These are phyloP conservation scores for Carapus acus DNA, from an alignment of 2,797 vertebrate species.

Conservation along the genomic window DNA sequence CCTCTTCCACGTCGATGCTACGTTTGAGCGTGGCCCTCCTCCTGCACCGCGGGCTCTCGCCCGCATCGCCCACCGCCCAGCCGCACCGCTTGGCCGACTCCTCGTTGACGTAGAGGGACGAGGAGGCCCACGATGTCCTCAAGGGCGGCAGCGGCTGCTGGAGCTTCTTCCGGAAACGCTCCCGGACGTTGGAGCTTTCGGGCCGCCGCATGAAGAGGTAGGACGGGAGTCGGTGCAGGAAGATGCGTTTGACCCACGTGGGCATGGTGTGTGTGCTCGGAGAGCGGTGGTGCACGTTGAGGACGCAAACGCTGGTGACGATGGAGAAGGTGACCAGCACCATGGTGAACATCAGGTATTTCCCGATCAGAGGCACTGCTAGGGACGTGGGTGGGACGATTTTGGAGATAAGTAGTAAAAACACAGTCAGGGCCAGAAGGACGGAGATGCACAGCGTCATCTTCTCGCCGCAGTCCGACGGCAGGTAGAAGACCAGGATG, in stretches of 20 bases:
- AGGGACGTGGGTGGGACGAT: constrained; percentile 79
- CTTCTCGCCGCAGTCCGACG: constrained; percentile 80
- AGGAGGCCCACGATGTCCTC: constrained; percentile 57
- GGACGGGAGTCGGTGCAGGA: constrained; percentile 66
- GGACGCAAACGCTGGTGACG: constrained; percentile 78
- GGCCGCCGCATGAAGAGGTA: constrained; percentile 76
- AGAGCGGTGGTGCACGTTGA: constrained; percentile 78
- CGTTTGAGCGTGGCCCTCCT: constrained; percentile 66
- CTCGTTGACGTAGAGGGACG: constrained; percentile 71
- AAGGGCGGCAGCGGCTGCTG: constrained; percentile 52
- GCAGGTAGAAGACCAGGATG: constrained; percentile 79
- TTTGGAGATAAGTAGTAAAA: constrained; percentile 79
- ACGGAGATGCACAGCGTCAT: constrained; percentile 80
- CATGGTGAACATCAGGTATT: constrained; percentile 81
- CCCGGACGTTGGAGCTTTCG: constrained; percentile 63
- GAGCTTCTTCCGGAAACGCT: constrained; percentile 67
- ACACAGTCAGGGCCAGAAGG: constrained; percentile 78
- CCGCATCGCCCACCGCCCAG: constrained; percentile 64
- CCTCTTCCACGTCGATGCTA: constrained; percentile 69
- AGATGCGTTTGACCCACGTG: constrained; percentile 72
- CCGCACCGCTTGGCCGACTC: constrained; percentile 67
- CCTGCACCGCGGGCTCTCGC: constrained; percentile 69
- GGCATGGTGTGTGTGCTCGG: constrained; percentile 80
- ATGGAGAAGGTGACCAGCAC: constrained; percentile 81
- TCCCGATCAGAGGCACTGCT: constrained; percentile 78